phyloP scores from a whole-genome alignment of 1,140 invertebrate species.

The Drosophila lacteicornis region DNA sequence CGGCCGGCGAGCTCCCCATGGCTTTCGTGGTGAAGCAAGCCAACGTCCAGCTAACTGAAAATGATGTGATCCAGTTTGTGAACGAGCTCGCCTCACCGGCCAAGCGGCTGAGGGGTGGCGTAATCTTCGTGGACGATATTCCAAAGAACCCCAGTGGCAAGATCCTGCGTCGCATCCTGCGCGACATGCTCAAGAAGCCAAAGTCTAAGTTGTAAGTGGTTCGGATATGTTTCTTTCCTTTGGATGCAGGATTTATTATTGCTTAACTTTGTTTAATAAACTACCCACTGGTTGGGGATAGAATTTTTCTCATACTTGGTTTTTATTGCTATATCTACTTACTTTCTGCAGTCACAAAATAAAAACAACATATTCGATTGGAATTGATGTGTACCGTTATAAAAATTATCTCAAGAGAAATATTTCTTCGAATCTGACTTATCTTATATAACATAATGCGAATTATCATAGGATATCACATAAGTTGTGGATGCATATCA shows the following conservation, averaged over 20 bases:
- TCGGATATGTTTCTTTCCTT: not conserved
- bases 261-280: conserved; percentile 68
- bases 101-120: conserved; percentile 88
- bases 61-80: conserved; percentile 86
- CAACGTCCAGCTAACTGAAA: conserved; percentile 84
- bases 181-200: conserved; percentile 81
- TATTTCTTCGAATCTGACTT: too few species aligned
- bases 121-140: conserved; percentile 88
- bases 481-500: too few species aligned
- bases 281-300: conserved; percentile 63
- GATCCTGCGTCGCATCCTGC: conserved; percentile 87
- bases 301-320: conserved; percentile 43
- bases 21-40: conserved; percentile 88
- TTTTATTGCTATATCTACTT: not conserved
- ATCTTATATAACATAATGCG: too few species aligned
- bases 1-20: conserved; percentile 89
- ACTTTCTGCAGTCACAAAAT: too few species aligned
- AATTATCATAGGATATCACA: too few species aligned
- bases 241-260: conserved; percentile 55
- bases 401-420: too few species aligned
- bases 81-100: conserved; percentile 86
- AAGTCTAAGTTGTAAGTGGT: conserved; percentile 80
- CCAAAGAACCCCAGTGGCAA: conserved; percentile 90
- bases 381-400: too few species aligned
- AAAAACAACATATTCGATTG: too few species aligned